These are phyloP conservation scores for Machimus rusticus DNA, from an alignment of 2,888 invertebrate genomes.

Conservation along the genomic window DNA sequence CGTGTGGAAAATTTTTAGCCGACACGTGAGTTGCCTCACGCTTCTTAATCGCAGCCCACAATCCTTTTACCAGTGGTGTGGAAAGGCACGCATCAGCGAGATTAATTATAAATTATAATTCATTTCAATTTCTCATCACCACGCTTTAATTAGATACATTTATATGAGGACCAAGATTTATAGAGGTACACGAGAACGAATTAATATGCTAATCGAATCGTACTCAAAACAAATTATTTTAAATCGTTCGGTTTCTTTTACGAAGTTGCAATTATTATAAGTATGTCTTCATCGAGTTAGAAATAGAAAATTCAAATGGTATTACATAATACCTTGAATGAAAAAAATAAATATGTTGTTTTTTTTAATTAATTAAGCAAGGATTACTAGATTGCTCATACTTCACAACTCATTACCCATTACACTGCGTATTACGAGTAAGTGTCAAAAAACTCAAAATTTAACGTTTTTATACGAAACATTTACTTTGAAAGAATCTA, in stretches of 20 bases:
- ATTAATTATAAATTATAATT: neutral
- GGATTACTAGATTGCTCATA: too few species aligned
- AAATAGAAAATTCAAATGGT: too few species aligned
- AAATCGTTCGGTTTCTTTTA: neutral
- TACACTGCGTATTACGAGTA: too few species aligned
- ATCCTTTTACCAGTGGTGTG: neutral
- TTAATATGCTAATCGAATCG: neutral
- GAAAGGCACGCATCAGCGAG: neutral
- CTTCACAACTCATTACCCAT: too few species aligned
- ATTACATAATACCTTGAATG: too few species aligned
- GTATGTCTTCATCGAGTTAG: too few species aligned
- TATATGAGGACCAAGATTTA: neutral
- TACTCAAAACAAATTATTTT: neutral
- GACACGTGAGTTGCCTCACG: neutral
- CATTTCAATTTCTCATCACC: neutral
- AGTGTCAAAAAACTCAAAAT: too few species aligned
- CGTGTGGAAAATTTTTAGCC: neutral
- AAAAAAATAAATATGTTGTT: too few species aligned
- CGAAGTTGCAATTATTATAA: too few species aligned
- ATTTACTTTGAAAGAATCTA: too few species aligned
- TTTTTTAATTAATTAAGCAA: too few species aligned
- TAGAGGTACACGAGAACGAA: neutral
- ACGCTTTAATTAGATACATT: neutral
- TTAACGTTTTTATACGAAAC: too few species aligned
- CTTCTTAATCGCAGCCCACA: neutral